A percentile compares a stretch with the other conserved stretches of the same genome.
Evolutionary conservation across 2,888 invertebrate species (phyloP).

Genomic region (Xestia sexstrigata): DNA sequence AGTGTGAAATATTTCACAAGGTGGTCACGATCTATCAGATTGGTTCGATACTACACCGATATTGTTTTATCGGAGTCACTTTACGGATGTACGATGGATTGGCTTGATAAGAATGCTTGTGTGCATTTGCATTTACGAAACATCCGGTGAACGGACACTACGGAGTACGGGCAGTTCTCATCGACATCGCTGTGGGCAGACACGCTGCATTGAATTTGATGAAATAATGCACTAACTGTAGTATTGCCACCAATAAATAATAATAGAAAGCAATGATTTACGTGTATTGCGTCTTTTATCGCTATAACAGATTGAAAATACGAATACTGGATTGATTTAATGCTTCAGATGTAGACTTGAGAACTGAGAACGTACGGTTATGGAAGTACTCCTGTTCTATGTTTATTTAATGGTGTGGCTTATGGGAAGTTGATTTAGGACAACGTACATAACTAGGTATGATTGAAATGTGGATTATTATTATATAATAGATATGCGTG

Average conservation of each 20-base stretch:
- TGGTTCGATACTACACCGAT: constrained; percentile 68
- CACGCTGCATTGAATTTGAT: constrained; percentile 66
- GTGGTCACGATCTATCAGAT: constrained; percentile 71
- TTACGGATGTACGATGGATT: constrained; percentile 66
- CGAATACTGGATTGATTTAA: constrained; percentile 70
- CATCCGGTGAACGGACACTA: constrained; percentile 71
- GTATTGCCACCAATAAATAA: constrained; percentile 66
- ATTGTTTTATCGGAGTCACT: constrained; percentile 70
- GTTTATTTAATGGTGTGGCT: constrained; percentile 41
- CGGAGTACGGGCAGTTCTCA: constrained; percentile 61
- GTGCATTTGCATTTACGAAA: constrained; percentile 65
- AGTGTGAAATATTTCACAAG: constrained; percentile 73
- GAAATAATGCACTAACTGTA: constrained; percentile 66
- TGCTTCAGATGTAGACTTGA: constrained; percentile 55
- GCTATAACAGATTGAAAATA: constrained; percentile 67
- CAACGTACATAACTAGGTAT: constrained; percentile 6
- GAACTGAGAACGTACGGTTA: constrained; percentile 49
- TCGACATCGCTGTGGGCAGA: constrained; percentile 63
- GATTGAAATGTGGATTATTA: constrained; percentile 32
- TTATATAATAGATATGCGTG: constrained; percentile 12
- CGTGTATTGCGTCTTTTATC: constrained; percentile 69
- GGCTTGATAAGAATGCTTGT: constrained; percentile 64
- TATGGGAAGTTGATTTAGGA: constrained; percentile 58
- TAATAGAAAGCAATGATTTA: constrained; percentile 73
- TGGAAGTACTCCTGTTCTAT: constrained; percentile 53